phyloP scores from a whole-genome alignment of 2,888 invertebrate genomes.

The Coenonympha arcania region DNA sequence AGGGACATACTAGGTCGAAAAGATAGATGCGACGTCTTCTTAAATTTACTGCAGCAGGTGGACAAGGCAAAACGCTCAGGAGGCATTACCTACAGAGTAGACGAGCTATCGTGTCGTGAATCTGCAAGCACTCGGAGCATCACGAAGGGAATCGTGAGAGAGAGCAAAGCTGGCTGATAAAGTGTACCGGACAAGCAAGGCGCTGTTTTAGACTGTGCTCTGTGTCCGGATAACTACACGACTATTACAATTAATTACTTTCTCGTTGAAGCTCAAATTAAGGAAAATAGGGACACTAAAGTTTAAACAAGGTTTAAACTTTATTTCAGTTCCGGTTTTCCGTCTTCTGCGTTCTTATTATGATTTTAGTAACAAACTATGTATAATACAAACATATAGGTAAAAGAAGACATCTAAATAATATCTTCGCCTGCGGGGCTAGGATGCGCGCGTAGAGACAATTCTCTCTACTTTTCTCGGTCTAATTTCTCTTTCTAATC shows the following conservation, averaged over 20 bases:
- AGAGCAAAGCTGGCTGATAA: constrained; percentile 32
- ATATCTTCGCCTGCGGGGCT: too few species aligned
- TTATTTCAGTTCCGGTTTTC: too few species aligned
- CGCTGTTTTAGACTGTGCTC: constrained; percentile 29
- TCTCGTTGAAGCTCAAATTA: neutral
- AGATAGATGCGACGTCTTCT: neutral
- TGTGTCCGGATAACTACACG: constrained; percentile 28
- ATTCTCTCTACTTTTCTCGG: too few species aligned
- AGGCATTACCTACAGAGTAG: constrained; percentile 13
- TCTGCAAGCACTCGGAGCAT: constrained; percentile 52
- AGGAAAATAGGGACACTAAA: neutral
- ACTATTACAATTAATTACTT: constrained; percentile 23
- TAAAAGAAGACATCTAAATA: too few species aligned
- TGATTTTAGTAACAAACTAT: too few species aligned
- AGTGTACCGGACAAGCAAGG: constrained; percentile 29
- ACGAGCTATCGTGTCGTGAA: constrained; percentile 60
- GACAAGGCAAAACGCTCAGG: neutral
- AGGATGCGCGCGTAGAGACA: too few species aligned
- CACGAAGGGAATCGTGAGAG: constrained; percentile 48
- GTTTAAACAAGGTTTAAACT: too few species aligned
- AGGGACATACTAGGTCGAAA: neutral
- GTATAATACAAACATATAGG: too few species aligned
- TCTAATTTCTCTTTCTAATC: too few species aligned
- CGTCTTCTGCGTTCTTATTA: too few species aligned
- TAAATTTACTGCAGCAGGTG: neutral